These are phyloP conservation scores for Drosophila koepferae DNA, from an alignment of 2,888 invertebrate species.

Conservation along the genomic window DNA sequence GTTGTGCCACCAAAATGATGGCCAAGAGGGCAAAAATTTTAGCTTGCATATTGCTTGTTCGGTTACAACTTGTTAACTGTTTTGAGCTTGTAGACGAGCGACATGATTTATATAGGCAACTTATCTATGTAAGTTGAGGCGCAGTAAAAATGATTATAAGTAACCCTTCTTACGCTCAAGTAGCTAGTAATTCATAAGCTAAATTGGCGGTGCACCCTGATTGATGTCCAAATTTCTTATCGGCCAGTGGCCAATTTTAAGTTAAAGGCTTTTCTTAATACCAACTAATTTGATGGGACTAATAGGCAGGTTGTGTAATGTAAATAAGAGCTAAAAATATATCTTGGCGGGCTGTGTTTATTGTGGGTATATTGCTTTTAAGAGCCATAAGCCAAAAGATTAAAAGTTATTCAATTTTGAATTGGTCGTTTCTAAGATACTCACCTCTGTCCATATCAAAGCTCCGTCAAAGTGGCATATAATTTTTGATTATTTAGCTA, in stretches of 20 bases:
- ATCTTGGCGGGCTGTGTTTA: neutral
- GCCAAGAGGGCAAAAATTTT: slow-evolving; percentile 39
- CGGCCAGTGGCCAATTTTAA: neutral
- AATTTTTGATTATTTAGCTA: neutral
- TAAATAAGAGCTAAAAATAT: neutral
- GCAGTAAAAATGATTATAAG: slow-evolving; percentile 22
- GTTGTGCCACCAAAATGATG: slow-evolving; percentile 35
- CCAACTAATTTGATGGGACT: neutral
- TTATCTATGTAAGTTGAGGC: slow-evolving; percentile 24
- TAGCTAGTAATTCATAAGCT: slow-evolving; percentile 7
- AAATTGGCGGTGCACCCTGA: slow-evolving; percentile 17
- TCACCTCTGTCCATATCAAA: neutral
- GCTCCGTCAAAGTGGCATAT: neutral
- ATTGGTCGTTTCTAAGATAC: too few species aligned
- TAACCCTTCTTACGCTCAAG: slow-evolving; percentile 15
- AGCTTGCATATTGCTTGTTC: slow-evolving; percentile 47
- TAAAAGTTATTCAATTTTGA: too few species aligned
- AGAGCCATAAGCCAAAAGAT: neutral
- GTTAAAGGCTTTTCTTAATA: neutral
- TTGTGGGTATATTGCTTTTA: neutral
- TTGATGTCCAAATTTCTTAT: slow-evolving; percentile 38
- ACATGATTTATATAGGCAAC: slow-evolving; percentile 49
- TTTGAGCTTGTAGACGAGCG: slow-evolving; percentile 1
- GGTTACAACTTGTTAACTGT: slow-evolving; percentile 29
- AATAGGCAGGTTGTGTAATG: neutral